Base-by-base conservation (phyloP, 2,888 invertebrate species). In the Zygaena filipendulae region DNA sequence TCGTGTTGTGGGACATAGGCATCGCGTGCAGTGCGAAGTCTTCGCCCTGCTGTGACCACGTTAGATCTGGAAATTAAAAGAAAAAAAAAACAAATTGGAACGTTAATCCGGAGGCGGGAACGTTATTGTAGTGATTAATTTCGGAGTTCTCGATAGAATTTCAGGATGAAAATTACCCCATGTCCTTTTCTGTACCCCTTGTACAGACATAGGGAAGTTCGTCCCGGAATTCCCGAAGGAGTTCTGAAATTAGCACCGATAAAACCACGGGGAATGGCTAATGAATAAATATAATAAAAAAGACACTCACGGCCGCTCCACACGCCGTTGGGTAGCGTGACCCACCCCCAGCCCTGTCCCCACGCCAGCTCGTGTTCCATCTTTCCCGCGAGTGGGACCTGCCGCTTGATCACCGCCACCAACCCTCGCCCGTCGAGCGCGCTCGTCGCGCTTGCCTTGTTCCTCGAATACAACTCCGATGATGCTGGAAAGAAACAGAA, bases 311-410 rank as follows among this genome's bases (percentile, higher is more conserved):
- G 83, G 49, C 85, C 85, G 44, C 84, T 85, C 85, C 85, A 85
- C 2, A 84, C 85, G 5, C 85, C 85, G 34, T 85, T 85, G 7
- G 85, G 85, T 46, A 85, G 53, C 8, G 85, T 87, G 30, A 87
- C 86, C 87, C 87, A 88, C 2, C 88, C 88, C 87, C 87, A 88
- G 24, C 88, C 88, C 45, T 88, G 88, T 3, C 88, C 88, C 88
- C 88, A 89, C 43, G 81, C 82, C 47, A 60, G 82, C 60, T 66
- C 82, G 52, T 63, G 84, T 59, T 66, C 84, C 49, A 75, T 80
- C 61, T 85, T 68, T 0, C 80, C 80, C 1, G 80, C 80, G 22
- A 80, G 56, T 0, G 80, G 80, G 13, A 81, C 79, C 44, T 80
- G 80, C 2, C 80, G 47, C 48, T 81, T 81, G 50, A 81, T 77